These are phyloP conservation scores for Branchinecta lynchi DNA, from an alignment of 1,140 invertebrate species.

Conservation along the genomic window DNA sequence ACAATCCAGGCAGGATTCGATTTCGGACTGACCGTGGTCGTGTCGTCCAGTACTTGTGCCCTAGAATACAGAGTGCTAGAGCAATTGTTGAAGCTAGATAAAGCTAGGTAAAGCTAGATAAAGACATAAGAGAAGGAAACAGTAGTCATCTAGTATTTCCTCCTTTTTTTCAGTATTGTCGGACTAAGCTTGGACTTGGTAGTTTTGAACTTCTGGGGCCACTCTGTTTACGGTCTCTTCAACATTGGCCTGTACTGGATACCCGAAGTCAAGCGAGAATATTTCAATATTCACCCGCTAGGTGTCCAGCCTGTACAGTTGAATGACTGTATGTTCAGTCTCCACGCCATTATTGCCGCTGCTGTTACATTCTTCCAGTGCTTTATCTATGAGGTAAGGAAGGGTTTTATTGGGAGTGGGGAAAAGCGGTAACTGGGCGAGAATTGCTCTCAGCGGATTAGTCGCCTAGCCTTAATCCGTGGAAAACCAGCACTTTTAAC, in stretches of 20 bases:
- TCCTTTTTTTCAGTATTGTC: constrained; percentile 59
- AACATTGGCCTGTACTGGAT: constrained; percentile 83
- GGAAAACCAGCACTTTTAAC: too few relatives aligned
- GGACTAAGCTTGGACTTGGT: constrained; percentile 95
- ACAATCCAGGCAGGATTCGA: too few relatives aligned
- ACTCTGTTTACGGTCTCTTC: constrained; percentile 78
- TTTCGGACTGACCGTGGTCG: too few relatives aligned
- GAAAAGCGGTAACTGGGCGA: too few relatives aligned
- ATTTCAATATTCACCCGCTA: constrained; percentile 57
- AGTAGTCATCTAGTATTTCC: too few relatives aligned
- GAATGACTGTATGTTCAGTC: constrained; percentile 89
- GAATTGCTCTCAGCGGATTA: too few relatives aligned
- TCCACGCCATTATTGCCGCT: constrained; percentile 79
- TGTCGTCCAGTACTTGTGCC: too few relatives aligned
- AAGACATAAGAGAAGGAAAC: too few relatives aligned
- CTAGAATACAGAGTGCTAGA: too few relatives aligned
- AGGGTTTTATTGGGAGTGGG: neutral
- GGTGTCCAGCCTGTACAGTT: constrained; percentile 84
- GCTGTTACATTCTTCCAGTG: constrained; percentile 71
- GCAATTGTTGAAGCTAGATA: too few relatives aligned
- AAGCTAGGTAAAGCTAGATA: too few relatives aligned
- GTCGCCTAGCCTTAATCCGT: too few relatives aligned
- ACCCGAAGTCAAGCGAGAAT: constrained; percentile 59
- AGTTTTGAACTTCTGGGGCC: constrained; percentile 79
- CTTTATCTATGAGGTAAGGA: constrained; percentile 72